Evolutionary conservation across 2,797 vertebrate species (phyloP).

Genomic region (Petrocephalus schoutedeni): DNA sequence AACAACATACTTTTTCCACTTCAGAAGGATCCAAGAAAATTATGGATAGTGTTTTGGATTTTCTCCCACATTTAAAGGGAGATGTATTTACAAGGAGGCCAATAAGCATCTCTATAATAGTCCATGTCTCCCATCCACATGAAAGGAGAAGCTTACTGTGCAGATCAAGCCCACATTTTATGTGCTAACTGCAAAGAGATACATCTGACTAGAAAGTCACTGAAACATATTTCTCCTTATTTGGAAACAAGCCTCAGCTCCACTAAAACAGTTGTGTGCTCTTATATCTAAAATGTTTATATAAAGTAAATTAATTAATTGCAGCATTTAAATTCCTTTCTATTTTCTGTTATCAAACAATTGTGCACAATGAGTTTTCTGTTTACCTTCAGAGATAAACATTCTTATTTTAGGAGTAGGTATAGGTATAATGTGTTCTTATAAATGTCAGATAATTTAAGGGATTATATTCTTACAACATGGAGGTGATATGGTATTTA

Average conservation of each 20-base stretch:
- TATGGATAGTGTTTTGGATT: conserved; percentile 6
- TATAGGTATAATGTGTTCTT: conserved; percentile 5
- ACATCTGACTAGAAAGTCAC: neutral
- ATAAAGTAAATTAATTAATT: neutral
- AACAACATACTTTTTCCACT: conserved; percentile 13
- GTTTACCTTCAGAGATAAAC: neutral
- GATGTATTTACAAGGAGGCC: neutral
- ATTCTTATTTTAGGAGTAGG: neutral
- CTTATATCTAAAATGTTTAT: neutral
- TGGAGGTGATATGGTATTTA: neutral
- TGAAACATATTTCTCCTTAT: conserved; percentile 13
- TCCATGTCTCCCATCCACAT: neutral
- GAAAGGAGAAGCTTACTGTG: neutral
- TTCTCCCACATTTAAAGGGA: neutral
- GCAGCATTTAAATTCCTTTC: neutral
- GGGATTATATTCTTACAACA: neutral
- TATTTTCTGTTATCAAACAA: neutral
- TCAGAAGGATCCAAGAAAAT: conserved; percentile 20
- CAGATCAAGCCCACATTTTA: neutral
- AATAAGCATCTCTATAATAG: neutral
- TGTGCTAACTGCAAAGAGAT: neutral
- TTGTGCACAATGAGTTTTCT: neutral
- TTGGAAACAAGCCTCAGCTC: neutral
- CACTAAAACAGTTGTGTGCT: neutral
- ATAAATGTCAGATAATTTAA: neutral